Evolutionary conservation across 2,113 vertebrate species (phyloP), one percentile per base, ranked within the genome.

Genomic region (Axis porcinus): DNA sequence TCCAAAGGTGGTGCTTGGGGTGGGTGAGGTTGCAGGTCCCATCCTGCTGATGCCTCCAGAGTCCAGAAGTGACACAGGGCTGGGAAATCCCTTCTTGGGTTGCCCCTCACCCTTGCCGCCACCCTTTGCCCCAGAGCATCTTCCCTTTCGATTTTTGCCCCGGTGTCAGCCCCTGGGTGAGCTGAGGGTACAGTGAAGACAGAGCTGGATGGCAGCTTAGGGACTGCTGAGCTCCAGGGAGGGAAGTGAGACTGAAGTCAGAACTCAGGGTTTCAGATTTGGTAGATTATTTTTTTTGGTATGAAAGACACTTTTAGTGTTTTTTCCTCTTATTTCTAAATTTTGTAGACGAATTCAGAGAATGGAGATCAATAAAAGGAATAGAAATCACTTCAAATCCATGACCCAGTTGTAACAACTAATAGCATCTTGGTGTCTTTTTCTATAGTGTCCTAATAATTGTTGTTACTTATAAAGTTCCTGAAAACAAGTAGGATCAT

Each of bases 331-430:
- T 55, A 23, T 58, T 17, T 50, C 23, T 83, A 93, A 86, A 25
- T 78, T 70, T 94, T 78, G 11, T 70, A 91, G 62, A 55, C 19
- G 90, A 84, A 88, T 81, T 52, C 67, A 93, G 90, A 79, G 19
- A 85, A 36, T 23, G 91, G 60, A 54, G 54, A 78, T 76, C 89
- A 91, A 84, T 28, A 87, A 89, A 93, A 90, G 23, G 54, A 93
- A 74, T 87, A 86, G 86, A 94, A 93, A 50, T 74, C 11, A 93
- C 62, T 12, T 36, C 43, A 91, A 52, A 94, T 52, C 64, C 23
- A 85, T 78, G 27, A 47, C 11, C 81, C 27, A 70, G 13, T 91
- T 81, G 50, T 57, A 74, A 54, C 28, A 92, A 54, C 28, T 30
- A 58, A 74, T 55, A 84, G 47, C 55, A 47, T 87, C 10, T 30